Evolutionary conservation across 2,797 vertebrate species (phyloP), one percentile per base, ranked within the genome.

Genomic region (Botia kubotai): DNA sequence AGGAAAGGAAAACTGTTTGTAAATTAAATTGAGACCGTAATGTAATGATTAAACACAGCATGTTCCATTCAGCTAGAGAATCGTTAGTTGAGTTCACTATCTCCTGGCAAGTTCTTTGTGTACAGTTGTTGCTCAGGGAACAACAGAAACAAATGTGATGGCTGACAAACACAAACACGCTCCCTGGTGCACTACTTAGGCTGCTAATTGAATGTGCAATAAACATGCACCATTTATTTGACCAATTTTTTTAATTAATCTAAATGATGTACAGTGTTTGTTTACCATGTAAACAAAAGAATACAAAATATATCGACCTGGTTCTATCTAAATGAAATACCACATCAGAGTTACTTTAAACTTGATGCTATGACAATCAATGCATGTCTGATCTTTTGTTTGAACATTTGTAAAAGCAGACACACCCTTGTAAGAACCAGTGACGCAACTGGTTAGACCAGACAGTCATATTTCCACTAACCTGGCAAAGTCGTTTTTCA

Each of bases 401-500:
- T 60, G 21, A 60, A 60, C 1, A 14, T 4, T 23, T 55, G 52
- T 53, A 7, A 26, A 57, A 5, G 11, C 11, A 23, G 3, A 12
- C 57, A 26, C 21, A 60, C 3, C 10, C 57, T 13, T 60, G 12
- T 6, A 60, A 55, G 10, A 60, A 5, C 21, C 21, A 26, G 26
- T 14, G 21, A 60, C 23, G 26, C 58, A 60, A 60, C 21, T 14
- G 21, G 11, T 13, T 60, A 60, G 57, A 58, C 21, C 11, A 58
- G 57, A 60, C 21, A 58, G 57, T 26, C 11, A 5, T 1, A 60
- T 60, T 26, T 14, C 23, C 21, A 26, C 57, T 83, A 19, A 95
- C 94, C 97, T 95, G 83, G 97, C 97, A 66, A 98, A 94, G 88
- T 98, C 97, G 33, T 96, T 97, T 88, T 96, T 96, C 8, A 98